phyloP scores from a whole-genome alignment of 2,797 vertebrate genomes.

The Rousettus madagascariensis region DNA sequence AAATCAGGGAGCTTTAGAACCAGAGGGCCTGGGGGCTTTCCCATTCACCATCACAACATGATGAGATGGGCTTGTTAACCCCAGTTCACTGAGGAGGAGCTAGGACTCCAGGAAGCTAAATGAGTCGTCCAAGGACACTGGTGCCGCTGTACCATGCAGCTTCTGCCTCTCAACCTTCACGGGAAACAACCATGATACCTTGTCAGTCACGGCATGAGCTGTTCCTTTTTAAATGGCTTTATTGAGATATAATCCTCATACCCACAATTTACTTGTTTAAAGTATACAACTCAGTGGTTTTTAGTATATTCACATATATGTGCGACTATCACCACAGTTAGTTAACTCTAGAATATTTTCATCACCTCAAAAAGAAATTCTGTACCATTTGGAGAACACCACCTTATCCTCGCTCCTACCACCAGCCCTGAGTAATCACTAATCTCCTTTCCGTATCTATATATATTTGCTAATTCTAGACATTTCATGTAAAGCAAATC shows the following conservation, averaged over 20 bases:
- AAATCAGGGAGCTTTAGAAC: background rate
- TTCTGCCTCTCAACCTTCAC: background rate
- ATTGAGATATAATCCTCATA: background rate
- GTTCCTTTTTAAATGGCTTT: background rate
- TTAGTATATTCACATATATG: background rate
- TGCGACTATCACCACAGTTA: background rate
- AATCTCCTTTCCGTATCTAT: background rate
- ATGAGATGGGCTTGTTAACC: background rate
- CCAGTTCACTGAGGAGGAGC: background rate
- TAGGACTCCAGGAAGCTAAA: background rate
- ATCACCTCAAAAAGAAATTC: background rate
- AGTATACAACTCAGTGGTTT: background rate
- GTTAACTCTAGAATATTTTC: background rate
- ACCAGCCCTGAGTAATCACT: background rate
- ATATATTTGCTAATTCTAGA: background rate
- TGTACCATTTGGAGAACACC: background rate
- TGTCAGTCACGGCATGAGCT: background rate
- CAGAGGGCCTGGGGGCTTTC: background rate
- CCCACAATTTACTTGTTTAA: background rate
- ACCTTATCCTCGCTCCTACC: background rate
- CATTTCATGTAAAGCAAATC: background rate
- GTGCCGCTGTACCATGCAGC: background rate
- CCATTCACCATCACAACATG: accelerated
- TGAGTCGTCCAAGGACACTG: background rate
- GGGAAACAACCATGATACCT: background rate